Evolutionary conservation across 2,797 vertebrate genomes (phyloP).

Genomic region (Pseudochaenichthys georgianus): DNA sequence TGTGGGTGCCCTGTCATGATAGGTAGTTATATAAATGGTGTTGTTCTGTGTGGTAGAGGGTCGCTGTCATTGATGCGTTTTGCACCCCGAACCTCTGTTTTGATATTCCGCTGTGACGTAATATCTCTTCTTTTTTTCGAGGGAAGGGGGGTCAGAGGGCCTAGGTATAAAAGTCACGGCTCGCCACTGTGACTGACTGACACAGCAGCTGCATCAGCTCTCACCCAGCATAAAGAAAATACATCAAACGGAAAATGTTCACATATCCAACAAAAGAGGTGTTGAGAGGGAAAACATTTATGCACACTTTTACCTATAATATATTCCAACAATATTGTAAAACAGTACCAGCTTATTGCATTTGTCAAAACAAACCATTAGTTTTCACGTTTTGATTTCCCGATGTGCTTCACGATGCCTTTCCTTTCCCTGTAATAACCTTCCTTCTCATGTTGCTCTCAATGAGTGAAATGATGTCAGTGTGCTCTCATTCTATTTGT

Average conservation of each 20-base stretch:
- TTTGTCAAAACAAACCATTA: conserved; percentile 6
- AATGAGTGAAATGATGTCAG: conserved; percentile 47
- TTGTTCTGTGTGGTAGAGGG: too few species aligned
- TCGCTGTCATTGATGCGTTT: too few species aligned
- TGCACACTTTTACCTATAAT: neutral
- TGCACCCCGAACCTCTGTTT: too few species aligned
- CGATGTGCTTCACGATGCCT: conserved; percentile 22
- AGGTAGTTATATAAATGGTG: too few species aligned
- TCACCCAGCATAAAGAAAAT: neutral
- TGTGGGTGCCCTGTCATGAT: too few species aligned
- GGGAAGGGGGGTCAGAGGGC: too few species aligned
- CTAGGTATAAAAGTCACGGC: too few species aligned
- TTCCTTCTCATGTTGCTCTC: conserved; percentile 35
- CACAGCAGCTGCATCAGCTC: neutral
- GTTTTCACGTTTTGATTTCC: conserved; percentile 36
- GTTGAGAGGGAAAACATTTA: neutral
- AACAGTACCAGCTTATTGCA: conserved; percentile 11
- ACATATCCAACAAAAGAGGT: neutral
- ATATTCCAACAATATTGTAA: neutral
- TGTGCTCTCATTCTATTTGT: conserved; percentile 55
- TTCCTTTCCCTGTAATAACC: conserved; percentile 27
- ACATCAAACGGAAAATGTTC: neutral
- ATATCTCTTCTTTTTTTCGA: too few species aligned
- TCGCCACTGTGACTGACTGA: conserved; percentile 2
- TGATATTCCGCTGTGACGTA: too few species aligned